Evolutionary conservation across 2,888 invertebrate species (phyloP).

Genomic region (Yponomeuta plumbellus): DNA sequence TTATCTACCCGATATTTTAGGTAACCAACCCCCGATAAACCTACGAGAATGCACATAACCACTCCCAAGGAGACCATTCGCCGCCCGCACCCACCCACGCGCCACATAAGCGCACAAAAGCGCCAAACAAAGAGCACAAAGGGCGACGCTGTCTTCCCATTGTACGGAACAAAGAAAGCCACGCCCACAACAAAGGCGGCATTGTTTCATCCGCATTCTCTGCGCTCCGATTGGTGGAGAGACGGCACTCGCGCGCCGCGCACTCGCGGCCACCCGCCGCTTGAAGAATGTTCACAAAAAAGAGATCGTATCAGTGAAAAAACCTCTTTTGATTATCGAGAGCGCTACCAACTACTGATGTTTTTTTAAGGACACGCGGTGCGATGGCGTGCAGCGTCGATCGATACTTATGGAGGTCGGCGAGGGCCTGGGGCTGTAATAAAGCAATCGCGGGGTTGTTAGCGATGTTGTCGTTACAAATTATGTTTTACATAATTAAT

Average conservation of each 20-base stretch:
- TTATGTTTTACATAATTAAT: not conserved
- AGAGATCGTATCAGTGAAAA: conserved; percentile 13
- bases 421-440: not conserved
- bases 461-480: conserved; percentile 1
- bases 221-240: conserved; percentile 50
- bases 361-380: conserved; percentile 2
- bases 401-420: conserved; percentile 8
- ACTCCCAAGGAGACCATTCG: conserved; percentile 23
- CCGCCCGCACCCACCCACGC: conserved; percentile 30
- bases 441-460: not conserved
- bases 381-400: conserved; percentile 10
- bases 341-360: conserved; percentile 14
- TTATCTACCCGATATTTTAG: not conserved
- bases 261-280: conserved; percentile 49
- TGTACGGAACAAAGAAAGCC: conserved; percentile 62
- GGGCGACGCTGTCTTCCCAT: conserved; percentile 66
- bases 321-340: conserved; percentile 12
- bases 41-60: conserved; percentile 6
- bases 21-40: conserved; percentile 1
- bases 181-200: conserved; percentile 60
- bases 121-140: conserved; percentile 59
- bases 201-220: conserved; percentile 62
- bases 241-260: conserved; percentile 1
- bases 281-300: conserved; percentile 35
- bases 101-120: conserved; percentile 44